Percentiles rank a stretch among this genome's conserved stretches.
phyloP scores from a whole-genome alignment of 2,888 invertebrate species.

The Operophtera brumata region DNA sequence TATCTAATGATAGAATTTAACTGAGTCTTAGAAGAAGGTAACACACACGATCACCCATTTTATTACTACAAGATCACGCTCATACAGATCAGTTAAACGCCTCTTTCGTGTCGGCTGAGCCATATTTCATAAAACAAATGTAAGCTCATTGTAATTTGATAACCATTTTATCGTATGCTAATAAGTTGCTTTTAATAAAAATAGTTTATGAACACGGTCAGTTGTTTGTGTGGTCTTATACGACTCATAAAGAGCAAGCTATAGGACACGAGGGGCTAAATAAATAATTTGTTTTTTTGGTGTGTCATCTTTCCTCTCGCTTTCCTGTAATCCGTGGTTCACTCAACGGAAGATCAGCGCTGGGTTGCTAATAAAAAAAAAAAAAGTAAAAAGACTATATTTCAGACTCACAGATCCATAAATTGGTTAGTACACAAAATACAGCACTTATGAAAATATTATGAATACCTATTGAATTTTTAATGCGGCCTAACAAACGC shows the following conservation, averaged over 20 bases:
- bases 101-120: conserved; percentile 54
- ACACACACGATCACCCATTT: conserved; percentile 23
- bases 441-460: too few relatives aligned
- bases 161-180: conserved; percentile 43
- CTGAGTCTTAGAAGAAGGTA: background rate
- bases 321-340: too few relatives aligned
- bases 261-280: background rate
- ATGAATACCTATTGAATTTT: too few relatives aligned
- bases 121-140: conserved; percentile 63
- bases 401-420: too few relatives aligned
- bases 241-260: conserved; percentile 9
- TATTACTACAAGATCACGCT: conserved; percentile 11
- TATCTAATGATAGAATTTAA: background rate
- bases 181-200: conserved; percentile 54
- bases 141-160: conserved; percentile 65
- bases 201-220: conserved; percentile 50
- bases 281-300: too few relatives aligned
- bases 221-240: conserved; percentile 25
- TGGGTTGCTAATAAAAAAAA: too few relatives aligned
- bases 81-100: conserved; percentile 41
- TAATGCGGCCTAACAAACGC: too few relatives aligned
- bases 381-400: too few relatives aligned
- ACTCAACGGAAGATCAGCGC: too few relatives aligned
- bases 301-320: too few relatives aligned
- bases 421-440: too few relatives aligned